Evolutionary conservation across 2,888 invertebrate species (phyloP).

Genomic region (Leptinotarsa juncta): DNA sequence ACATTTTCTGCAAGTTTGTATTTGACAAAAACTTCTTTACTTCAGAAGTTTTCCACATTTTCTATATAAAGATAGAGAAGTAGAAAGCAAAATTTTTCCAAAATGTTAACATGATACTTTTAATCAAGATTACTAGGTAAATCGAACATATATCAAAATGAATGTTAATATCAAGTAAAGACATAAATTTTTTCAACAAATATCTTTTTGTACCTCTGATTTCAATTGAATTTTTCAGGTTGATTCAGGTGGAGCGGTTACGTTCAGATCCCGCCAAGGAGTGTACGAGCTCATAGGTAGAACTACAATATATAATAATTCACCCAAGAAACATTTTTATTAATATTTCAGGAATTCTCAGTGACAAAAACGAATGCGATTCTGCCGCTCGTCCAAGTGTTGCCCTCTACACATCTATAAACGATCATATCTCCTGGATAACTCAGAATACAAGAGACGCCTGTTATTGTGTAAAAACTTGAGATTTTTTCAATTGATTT

Average conservation of each 20-base stretch:
- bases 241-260: constrained; percentile 70
- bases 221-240: constrained; percentile 61
- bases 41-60: too few species aligned
- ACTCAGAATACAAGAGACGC: constrained; percentile 69
- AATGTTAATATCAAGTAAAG: too few species aligned
- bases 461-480: constrained; percentile 67
- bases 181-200: too few species aligned
- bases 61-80: too few species aligned
- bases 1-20: too few species aligned
- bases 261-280: constrained; percentile 67
- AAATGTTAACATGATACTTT: too few species aligned
- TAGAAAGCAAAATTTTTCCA: too few species aligned
- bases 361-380: constrained; percentile 68
- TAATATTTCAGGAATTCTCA: constrained; percentile 66
- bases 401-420: constrained; percentile 68
- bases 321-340: background rate
- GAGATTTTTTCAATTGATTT: constrained; percentile 23
- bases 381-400: constrained; percentile 57
- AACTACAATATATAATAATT: constrained; percentile 27
- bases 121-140: too few species aligned
- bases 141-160: too few species aligned
- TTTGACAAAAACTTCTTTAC: too few species aligned
- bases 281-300: constrained; percentile 69
- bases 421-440: constrained; percentile 71
- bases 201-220: background rate